Evolutionary conservation across 1,140 invertebrate species (phyloP).

Genomic region (Ceratoteleas bidentatus): DNA sequence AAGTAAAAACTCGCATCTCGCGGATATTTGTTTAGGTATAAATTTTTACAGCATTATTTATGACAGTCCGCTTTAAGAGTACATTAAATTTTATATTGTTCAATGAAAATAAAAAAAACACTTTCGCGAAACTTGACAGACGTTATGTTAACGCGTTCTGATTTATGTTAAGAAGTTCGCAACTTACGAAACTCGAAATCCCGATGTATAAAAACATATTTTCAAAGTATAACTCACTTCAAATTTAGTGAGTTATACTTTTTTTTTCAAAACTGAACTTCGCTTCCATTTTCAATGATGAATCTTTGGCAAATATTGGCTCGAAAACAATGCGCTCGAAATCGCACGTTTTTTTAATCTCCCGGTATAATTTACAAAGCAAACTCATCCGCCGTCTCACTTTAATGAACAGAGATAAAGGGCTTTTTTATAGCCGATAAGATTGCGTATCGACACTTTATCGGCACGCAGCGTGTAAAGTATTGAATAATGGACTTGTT

Average conservation of each 20-base stretch:
- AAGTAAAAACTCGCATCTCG: neutral
- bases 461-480: conserved; percentile 12
- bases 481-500: conserved; percentile 27
- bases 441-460: conserved; percentile 13
- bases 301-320: too few relatives aligned
- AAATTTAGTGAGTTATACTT: too few relatives aligned
- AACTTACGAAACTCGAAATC: neutral
- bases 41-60: conserved; percentile 9
- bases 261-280: too few relatives aligned
- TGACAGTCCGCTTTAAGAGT: neutral
- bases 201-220: neutral
- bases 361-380: neutral
- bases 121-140: neutral
- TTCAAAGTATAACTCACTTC: too few relatives aligned
- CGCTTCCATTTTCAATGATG: too few relatives aligned
- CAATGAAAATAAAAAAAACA: neutral
- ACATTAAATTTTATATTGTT: conserved; percentile 10
- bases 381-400: neutral
- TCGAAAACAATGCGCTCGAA: too few relatives aligned
- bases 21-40: neutral
- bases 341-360: too few relatives aligned
- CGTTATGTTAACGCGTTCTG: conserved; percentile 6
- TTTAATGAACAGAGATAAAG: conserved; percentile 12
- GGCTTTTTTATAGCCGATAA: conserved; percentile 12
- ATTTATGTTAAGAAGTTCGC: neutral